A percentile compares a stretch with the other conserved stretches of the same genome.
Evolutionary conservation across 2,888 invertebrate genomes (phyloP).

Genomic region (Lasioglossum marginatum): DNA sequence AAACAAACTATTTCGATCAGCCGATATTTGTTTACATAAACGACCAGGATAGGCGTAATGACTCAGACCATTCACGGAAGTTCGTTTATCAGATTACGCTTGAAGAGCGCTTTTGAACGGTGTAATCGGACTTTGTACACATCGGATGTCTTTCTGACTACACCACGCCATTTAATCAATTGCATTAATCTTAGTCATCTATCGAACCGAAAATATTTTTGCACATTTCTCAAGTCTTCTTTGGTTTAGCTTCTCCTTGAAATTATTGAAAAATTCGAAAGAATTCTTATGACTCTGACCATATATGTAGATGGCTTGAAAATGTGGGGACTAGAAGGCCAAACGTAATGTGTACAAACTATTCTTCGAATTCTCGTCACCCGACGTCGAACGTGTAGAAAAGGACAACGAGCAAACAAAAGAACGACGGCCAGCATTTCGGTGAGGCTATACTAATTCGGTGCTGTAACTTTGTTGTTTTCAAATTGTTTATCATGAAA

Average conservation of each 20-base stretch:
- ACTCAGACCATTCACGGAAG: not conserved
- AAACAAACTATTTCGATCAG: not conserved
- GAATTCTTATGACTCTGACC: not conserved
- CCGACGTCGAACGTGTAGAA: not conserved
- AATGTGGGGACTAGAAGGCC: not conserved
- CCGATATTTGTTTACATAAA: slow-evolving; percentile 1
- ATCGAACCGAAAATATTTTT: not conserved
- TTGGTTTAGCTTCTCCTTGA: not conserved
- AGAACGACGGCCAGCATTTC: not conserved
- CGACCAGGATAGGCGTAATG: not conserved
- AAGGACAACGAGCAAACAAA: not conserved
- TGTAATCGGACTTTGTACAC: slow-evolving; percentile 17
- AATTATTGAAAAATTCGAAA: not conserved
- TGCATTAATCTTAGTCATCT: not conserved
- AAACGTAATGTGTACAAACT: not conserved
- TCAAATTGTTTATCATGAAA: not conserved
- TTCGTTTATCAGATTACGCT: not conserved
- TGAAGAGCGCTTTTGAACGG: not conserved
- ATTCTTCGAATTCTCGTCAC: not conserved
- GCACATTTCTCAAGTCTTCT: not conserved
- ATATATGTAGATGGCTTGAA: not conserved
- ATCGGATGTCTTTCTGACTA: not conserved
- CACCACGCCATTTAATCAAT: not conserved
- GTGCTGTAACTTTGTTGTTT: not conserved
- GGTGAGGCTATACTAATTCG: not conserved